Evolutionary conservation across 2,113 vertebrate genomes (phyloP).

Genomic region (Laticauda colubrina): DNA sequence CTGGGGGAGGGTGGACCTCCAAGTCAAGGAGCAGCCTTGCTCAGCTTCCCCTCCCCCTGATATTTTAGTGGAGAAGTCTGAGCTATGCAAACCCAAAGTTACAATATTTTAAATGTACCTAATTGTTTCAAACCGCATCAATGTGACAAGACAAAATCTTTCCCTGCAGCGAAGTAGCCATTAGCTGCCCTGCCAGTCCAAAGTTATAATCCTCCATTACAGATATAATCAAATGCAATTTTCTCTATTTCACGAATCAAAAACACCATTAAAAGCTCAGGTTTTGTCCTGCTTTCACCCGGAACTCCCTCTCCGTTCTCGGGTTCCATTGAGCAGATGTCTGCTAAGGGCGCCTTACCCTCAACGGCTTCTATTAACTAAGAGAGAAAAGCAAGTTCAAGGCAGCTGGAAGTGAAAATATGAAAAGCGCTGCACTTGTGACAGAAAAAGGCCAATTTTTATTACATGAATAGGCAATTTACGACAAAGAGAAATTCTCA

Average conservation of each 20-base stretch:
- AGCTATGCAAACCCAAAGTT: constrained; percentile 66
- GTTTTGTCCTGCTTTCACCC: constrained; percentile 52
- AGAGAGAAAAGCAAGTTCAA: constrained; percentile 65
- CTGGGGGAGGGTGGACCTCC: not conserved
- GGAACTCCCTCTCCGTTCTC: constrained; percentile 58
- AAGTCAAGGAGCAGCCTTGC: not conserved
- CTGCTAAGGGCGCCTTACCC: constrained; percentile 69
- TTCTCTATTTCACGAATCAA: constrained; percentile 64
- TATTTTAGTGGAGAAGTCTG: constrained; percentile 42
- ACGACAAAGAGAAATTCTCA: constrained; percentile 58
- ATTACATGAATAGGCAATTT: constrained; percentile 52
- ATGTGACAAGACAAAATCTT: constrained; percentile 56
- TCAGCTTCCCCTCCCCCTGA: not conserved
- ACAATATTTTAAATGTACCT: constrained; percentile 64
- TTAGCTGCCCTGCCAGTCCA: constrained; percentile 55
- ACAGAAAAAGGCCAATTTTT: constrained; percentile 50
- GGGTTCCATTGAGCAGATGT: constrained; percentile 61
- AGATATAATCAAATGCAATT: constrained; percentile 66
- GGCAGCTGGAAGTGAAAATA: constrained; percentile 67
- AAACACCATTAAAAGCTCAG: constrained; percentile 46
- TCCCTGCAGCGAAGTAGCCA: constrained; percentile 54
- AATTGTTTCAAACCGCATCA: constrained; percentile 67
- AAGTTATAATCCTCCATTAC: constrained; percentile 68
- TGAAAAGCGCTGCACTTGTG: constrained; percentile 64
- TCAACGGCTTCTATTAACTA: constrained; percentile 68